A percentile compares a stretch with the other conserved stretches of the same genome.
These are phyloP conservation scores for Ammospiza nelsoni DNA, from an alignment of 2,113 vertebrate genomes.

Conservation along the genomic window DNA sequence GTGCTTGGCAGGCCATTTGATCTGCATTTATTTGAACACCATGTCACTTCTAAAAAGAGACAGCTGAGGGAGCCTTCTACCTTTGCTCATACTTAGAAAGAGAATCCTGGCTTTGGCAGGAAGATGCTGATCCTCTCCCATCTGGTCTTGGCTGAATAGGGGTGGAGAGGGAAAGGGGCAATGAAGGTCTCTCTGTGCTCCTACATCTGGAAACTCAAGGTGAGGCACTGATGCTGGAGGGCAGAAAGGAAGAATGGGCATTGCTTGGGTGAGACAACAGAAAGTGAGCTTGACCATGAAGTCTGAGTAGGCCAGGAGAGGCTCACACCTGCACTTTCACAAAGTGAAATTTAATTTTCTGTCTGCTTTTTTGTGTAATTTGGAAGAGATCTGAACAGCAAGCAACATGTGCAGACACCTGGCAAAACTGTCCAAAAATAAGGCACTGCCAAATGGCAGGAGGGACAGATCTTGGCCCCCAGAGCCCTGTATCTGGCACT, in stretches of 20 bases:
- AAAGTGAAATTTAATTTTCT: background rate
- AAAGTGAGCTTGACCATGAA: background rate
- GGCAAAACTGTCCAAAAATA: background rate
- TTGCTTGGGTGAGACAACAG: background rate
- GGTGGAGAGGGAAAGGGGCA: background rate
- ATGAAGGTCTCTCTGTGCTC: background rate
- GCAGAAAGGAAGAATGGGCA: background rate
- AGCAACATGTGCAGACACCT: background rate
- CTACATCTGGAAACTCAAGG: background rate
- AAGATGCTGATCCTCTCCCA: background rate
- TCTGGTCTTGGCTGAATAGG: background rate
- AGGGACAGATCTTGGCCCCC: background rate
- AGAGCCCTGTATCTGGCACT: background rate
- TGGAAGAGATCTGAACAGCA: background rate
- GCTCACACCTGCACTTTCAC: background rate
- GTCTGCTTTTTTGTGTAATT: background rate
- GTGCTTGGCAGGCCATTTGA: background rate
- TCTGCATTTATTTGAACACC: background rate
- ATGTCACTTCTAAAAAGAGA: background rate
- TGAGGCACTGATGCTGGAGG: background rate
- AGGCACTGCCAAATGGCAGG: background rate
- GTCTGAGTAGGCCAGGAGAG: background rate
- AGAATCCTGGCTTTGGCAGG: background rate
- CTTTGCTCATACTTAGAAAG: background rate
- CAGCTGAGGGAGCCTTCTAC: background rate